Base-by-base conservation (phyloP, 2,797 vertebrate genomes). In the Cichlasoma orientale region DNA sequence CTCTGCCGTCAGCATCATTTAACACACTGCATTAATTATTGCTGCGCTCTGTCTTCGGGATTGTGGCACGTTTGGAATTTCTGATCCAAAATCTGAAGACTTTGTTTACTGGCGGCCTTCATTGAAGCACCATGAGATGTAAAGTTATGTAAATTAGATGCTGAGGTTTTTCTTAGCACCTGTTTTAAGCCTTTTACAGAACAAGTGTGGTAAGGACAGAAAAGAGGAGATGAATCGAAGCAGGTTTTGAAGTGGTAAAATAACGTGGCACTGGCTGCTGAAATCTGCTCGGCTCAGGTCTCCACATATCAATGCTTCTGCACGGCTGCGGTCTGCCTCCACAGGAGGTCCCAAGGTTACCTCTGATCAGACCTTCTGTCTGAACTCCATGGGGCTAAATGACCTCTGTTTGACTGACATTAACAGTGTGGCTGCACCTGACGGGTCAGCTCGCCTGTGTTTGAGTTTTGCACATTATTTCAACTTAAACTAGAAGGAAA, bases 301-400 rank as follows among this genome's bases (percentile, higher is more conserved):
- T 63, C 21, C 21, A 23, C 13, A 25, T 41, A 4, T n/a, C 11
- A 11, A 13, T 23, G 21, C 59, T 63, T 44, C 21, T 38, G 47
- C 47, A 50, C 2, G 3, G 7, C 18, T 19, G 41, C 16, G 41
- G 13, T 44, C 41, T 44, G 21, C 38, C 38, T 44, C 13, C 38
- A 41, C 33, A 0, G 21, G 58, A 3, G 56, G 27, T 12, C n/a
- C 29, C 5, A 18, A 5, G 5, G 13, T 56, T 13, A 61, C 0
- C 58, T 61, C 58, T 61, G 58, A 61, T 36, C 58, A 14, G 33
- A 38, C 0, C 33, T 61, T 10, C 21, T 13, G 1, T 2, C n/a
- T 61, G 58, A 3, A 3, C 33, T 23, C 7, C 0, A 16, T 23
- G 21, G n/a, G 13, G n/a, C 5, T 10, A 21, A 0, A 0, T 12